Conservation (phyloP, 2,888 invertebrate genomes). For the Zaprionus bogoriensis region DNA sequence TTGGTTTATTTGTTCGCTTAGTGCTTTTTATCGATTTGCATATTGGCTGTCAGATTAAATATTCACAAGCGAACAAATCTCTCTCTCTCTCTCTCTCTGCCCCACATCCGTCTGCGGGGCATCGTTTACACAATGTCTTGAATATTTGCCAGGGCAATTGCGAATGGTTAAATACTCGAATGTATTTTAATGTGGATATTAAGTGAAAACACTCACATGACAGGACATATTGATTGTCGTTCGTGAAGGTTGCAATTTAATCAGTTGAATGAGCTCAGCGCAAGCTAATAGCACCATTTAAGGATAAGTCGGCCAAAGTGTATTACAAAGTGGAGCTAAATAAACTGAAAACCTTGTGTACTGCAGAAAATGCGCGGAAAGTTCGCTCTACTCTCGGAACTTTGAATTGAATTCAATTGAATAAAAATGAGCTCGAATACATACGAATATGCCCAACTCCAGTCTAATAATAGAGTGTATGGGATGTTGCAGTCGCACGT, state of each 20-base stretch:
- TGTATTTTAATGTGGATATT: slow-evolving; percentile 42
- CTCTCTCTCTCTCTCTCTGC: not conserved
- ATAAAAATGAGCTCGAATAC: not conserved
- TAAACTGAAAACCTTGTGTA: slow-evolving; percentile 20
- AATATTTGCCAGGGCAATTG: slow-evolving; percentile 53
- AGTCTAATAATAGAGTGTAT: slow-evolving; percentile 27
- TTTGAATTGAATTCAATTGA: slow-evolving; percentile 65
- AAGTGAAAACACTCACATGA: slow-evolving; percentile 31
- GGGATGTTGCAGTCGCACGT: slow-evolving; percentile 32
- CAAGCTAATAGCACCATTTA: not conserved
- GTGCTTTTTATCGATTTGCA: slow-evolving; percentile 9
- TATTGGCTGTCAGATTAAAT: slow-evolving; percentile 43
- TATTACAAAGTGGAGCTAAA: slow-evolving; percentile 39
- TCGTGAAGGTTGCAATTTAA: slow-evolving; percentile 11
- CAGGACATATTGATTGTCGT: not conserved
- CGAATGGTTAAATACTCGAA: slow-evolving; percentile 19
- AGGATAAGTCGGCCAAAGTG: not conserved
- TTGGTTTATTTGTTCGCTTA: slow-evolving; percentile 13
- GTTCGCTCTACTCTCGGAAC: not conserved
- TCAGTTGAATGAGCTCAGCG: slow-evolving; percentile 18
- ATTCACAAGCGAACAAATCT: too few relatives aligned
- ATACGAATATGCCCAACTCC: too few relatives aligned
- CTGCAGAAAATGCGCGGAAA: not conserved
- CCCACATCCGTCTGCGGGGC: not conserved
- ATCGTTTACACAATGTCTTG: slow-evolving; percentile 14